Conservation (phyloP, 2,797 vertebrate species). For the Epinephelus awoara region DNA sequence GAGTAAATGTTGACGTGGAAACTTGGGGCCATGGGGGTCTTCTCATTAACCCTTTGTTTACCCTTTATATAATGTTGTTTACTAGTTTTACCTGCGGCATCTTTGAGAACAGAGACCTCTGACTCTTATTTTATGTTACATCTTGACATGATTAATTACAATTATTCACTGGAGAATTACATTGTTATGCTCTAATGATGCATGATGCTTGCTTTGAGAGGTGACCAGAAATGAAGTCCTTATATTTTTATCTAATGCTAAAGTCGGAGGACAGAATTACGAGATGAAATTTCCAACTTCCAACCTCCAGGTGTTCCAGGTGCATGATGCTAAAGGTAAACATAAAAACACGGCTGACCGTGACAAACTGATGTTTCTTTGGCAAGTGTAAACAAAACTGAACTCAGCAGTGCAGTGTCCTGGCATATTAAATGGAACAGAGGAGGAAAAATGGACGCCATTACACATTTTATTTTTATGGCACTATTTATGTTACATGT, state of each 20-base stretch:
- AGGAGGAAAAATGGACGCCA: no score
- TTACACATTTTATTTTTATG: no score
- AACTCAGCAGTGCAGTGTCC: no score
- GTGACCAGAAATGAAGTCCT: slow-evolving; percentile 9
- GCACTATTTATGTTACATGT: no score
- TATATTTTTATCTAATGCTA: not conserved
- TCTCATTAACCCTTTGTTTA: slow-evolving; percentile 81
- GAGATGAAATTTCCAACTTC: no score
- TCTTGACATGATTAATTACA: slow-evolving; percentile 68
- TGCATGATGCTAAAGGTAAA: no score
- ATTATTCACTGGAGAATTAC: slow-evolving; percentile 62
- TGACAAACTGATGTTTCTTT: no score
- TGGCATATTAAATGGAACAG: no score
- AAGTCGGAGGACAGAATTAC: no score
- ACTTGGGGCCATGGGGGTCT: slow-evolving; percentile 41
- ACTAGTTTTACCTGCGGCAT: slow-evolving; percentile 72
- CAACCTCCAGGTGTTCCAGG: no score
- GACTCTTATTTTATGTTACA: slow-evolving; percentile 54
- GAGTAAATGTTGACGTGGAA: slow-evolving; percentile 45
- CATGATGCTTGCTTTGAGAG: not conserved
- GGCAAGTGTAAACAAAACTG: no score
- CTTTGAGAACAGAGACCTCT: slow-evolving; percentile 53
- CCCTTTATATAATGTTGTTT: slow-evolving; percentile 64
- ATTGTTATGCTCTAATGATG: slow-evolving; percentile 17
- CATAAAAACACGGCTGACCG: no score